Conservation (phyloP, 30 jellyfish, hydroid and myxozoan genomes). For the Haliclystus octoradiatus region DNA sequence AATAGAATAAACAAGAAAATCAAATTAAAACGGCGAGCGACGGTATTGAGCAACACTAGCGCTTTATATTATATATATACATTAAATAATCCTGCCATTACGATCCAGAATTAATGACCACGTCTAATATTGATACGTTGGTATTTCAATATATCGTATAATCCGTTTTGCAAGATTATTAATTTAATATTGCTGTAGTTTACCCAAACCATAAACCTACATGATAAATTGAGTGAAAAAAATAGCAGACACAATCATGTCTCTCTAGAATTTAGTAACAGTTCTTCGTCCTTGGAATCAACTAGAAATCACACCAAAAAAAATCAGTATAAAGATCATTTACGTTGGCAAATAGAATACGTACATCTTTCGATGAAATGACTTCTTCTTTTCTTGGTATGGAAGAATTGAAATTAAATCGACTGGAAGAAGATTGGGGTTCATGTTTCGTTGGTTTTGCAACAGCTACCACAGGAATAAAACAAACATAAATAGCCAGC, state of each 20-base stretch:
- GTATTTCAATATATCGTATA: not conserved
- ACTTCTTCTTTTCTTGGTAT: too few species aligned
- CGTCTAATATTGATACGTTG: not conserved
- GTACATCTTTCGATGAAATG: too few species aligned
- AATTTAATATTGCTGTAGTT: not conserved
- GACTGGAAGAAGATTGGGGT: too few species aligned
- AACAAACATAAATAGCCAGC: too few species aligned
- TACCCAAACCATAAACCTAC: not conserved
- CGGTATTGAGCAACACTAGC: not conserved
- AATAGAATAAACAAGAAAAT: too few species aligned
- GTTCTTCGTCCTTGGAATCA: constrained; percentile 4
- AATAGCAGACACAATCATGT: not conserved
- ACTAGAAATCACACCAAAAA: not conserved
- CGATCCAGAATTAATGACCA: not conserved
- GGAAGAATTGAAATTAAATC: too few species aligned
- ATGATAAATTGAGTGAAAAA: not conserved
- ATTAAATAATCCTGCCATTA: not conserved
- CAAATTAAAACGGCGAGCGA: too few species aligned
- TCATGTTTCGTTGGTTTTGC: too few species aligned
- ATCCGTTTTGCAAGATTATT: not conserved
- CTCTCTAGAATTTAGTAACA: not conserved
- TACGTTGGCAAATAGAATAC: too few species aligned
- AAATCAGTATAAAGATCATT: too few species aligned
- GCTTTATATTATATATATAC: not conserved
- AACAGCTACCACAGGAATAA: too few species aligned